Base-by-base conservation (phyloP, 2,797 vertebrate genomes). In the Oreortyx pictus region DNA sequence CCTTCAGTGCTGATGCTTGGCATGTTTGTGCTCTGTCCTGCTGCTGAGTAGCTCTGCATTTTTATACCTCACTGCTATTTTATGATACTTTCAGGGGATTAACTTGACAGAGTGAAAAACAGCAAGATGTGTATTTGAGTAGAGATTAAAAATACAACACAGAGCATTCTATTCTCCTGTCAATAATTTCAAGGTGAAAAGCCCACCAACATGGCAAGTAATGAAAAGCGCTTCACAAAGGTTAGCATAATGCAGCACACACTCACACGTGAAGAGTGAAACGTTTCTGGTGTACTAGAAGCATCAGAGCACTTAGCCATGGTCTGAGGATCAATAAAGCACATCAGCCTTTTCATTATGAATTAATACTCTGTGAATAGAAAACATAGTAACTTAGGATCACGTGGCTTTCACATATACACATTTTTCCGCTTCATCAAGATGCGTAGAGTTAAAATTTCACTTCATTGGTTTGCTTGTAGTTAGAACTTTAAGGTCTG, bases 131-230 rank as follows among this genome's bases (percentile, higher is more conserved):
- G 20, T 95, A 84, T 96, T 95, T 97, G 92, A 96, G 84, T 71
- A 95, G 95, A 94, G 94, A 96, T 97, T 96, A 92, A 95, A 96
- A 93, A 93, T 86, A 93, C n/a, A 92, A 95, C 89, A 73, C 88
- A 90, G 59, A 82, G 56, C 57, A 15, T 95, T 88, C 91, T 88
- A 64, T 87, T 96, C 77, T 76, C 64, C 84, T 95, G 92, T 93
- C 97, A 96, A 96, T 73, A 92, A 47, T 94, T 90, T 97, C 96
- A 97, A 97, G 95, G 96, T 87, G 93, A 97, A 96, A 95, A 89
- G 76, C 75, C 83, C 68, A 72, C 89, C 81, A 60, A 59, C 43
- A 14, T 35, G 62, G 37, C 66, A 50, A 66, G 66, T 81, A 89
- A 96, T 96, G 92, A 95, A 92, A 90, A 20, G 11, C 22, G 9